Evolutionary conservation across 1,140 invertebrate species (phyloP).

Genomic region (Solen grandis): DNA sequence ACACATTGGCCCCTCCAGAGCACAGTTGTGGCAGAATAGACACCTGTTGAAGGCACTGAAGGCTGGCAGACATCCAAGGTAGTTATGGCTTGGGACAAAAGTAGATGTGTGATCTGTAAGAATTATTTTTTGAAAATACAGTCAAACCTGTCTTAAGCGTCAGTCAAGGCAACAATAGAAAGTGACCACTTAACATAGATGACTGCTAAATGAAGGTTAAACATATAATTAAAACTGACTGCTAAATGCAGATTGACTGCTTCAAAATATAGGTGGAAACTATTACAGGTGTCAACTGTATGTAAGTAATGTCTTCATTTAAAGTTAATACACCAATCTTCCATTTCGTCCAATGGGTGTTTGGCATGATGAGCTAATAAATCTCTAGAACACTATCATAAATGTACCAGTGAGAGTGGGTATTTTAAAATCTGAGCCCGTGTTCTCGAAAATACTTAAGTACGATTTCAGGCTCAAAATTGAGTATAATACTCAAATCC

Average conservation of each 20-base stretch:
- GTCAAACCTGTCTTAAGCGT: neutral
- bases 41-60: constrained; percentile 49
- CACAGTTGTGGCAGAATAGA: constrained; percentile 42
- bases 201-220: too few species aligned
- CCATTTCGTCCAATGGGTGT: neutral
- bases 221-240: too few species aligned
- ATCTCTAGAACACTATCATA: too few species aligned
- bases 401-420: too few species aligned
- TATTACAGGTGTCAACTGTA: neutral
- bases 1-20: constrained; percentile 25
- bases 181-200: too few species aligned
- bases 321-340: neutral
- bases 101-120: too few species aligned
- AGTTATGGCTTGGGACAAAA: constrained; percentile 32
- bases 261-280: neutral
- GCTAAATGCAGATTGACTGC: neutral
- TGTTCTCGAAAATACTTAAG: too few species aligned
- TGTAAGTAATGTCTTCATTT: neutral
- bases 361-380: neutral
- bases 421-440: too few species aligned
- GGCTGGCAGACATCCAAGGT: constrained; percentile 30
- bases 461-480: too few species aligned
- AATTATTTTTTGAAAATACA: neutral
- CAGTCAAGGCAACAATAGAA: too few species aligned
- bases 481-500: too few species aligned